Base-by-base conservation (phyloP, 2,113 vertebrate genomes). In the Brachyhypopomus gauderio region DNA sequence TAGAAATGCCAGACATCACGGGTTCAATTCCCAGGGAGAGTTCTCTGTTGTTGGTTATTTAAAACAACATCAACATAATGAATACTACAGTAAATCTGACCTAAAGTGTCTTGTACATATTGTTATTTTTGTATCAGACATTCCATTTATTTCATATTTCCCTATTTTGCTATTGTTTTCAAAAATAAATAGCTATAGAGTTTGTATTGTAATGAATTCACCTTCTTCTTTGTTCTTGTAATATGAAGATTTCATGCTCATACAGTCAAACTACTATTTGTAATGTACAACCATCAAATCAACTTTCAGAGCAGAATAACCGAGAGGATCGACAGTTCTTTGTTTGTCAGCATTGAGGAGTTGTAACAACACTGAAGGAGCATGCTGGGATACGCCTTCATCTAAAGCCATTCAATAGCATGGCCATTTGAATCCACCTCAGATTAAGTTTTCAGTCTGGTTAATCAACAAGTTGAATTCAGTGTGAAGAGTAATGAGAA, bases 381-480 rank as follows among this genome's bases (percentile, higher is more conserved):
- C 82, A 85, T 82, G 84, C 82, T 81, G 75, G 75, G 83, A 85
- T 77, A 86, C 77, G 45, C 85, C 83, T 78, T 84, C 22, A 84
- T 75, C 4, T 45, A 8, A 73, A 82, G 83, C 84, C 38, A 41
- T 77, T 70, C 76, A 78, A 67, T 83, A 79, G 75, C 87, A 87
- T 80, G 84, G 80, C 67, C 22, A 52, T 85, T 86, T 72, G 81
- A 84, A 85, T 86, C 80, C 25, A 77, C 56, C 6, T 72, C 78
- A 86, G 84, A 84, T 92, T 84, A 48, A 80, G 79, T 93, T 92
- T 90, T 90, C 85, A 90, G 87, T 74, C 74, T 77, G 88, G 90
- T 91, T 92, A 91, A 94, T 93, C 90, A 92, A 94, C 91, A 90
- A 88, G 90, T 91, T 91, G 89, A 90, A 93, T 92, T 89, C 87